Percentiles rank a stretch among this genome's conserved stretches.
phyloP scores from a whole-genome alignment of 2,797 vertebrate species.

The Sus cebifrons region DNA sequence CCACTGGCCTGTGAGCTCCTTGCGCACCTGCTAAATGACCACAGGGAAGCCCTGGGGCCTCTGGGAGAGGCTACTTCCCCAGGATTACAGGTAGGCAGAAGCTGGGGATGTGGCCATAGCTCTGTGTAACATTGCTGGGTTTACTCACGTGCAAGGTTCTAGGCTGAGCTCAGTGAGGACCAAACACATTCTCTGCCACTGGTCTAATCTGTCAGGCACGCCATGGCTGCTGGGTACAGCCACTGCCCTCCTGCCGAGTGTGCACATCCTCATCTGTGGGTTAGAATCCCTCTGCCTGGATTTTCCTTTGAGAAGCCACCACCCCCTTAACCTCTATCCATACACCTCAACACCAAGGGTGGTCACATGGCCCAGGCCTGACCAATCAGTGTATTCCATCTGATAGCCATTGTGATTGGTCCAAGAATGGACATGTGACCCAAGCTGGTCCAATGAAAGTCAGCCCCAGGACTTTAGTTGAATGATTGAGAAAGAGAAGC shows the following conservation, averaged over 20 bases:
- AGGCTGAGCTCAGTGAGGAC: not conserved
- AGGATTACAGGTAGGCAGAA: not conserved
- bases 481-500: not conserved
- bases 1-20: not conserved
- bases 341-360: not conserved
- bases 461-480: not conserved
- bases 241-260: not conserved
- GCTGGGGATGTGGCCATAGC: rapidly evolving
- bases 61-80: not conserved
- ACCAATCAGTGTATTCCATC: not conserved
- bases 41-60: not conserved
- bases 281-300: not conserved
- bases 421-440: not conserved
- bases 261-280: not conserved
- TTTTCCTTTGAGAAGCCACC: not conserved
- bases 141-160: too few relatives aligned
- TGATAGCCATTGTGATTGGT: not conserved
- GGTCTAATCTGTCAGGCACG: not conserved
- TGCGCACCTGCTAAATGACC: rapidly evolving
- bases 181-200: not conserved
- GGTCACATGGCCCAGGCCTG: not conserved
- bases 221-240: not conserved
- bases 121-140: not conserved
- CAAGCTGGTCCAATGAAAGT: not conserved
- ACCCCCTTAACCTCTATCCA: not conserved